These are phyloP conservation scores for Pelvicachromis taeniatus DNA, from an alignment of 2,113 vertebrate genomes.

Conservation along the genomic window DNA sequence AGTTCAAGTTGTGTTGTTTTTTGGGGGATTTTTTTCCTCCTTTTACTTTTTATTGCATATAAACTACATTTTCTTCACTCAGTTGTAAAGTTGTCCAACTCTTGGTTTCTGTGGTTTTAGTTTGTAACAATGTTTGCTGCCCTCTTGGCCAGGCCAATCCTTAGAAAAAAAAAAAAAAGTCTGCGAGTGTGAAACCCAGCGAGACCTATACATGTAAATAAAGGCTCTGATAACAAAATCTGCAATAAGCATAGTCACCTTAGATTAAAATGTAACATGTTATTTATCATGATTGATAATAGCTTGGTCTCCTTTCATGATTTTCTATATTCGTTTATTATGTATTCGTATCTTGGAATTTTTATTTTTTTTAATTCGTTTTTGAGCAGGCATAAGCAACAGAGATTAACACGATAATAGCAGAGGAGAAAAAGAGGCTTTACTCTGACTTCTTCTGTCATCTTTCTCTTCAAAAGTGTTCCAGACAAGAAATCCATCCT, in stretches of 20 bases:
- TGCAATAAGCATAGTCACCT: neutral
- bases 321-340: neutral
- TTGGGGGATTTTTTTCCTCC: neutral
- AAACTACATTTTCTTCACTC: neutral
- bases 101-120: neutral
- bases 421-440: neutral
- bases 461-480: neutral
- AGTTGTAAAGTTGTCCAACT: neutral
- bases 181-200: neutral
- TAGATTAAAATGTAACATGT: neutral
- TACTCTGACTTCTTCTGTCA: neutral
- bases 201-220: neutral
- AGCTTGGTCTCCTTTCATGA: neutral
- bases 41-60: neutral
- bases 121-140: neutral
- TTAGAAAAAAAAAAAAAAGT: neutral
- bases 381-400: neutral
- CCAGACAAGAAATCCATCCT: neutral
- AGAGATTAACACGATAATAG: constrained; percentile 3
- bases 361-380: rapidly evolving
- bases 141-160: neutral
- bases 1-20: neutral
- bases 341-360: neutral
- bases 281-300: neutral
- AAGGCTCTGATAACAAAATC: neutral